Percentiles rank a stretch among this genome's conserved stretches.
Evolutionary conservation across 2,888 invertebrate genomes (phyloP).

Genomic region (Portevinia maculata): DNA sequence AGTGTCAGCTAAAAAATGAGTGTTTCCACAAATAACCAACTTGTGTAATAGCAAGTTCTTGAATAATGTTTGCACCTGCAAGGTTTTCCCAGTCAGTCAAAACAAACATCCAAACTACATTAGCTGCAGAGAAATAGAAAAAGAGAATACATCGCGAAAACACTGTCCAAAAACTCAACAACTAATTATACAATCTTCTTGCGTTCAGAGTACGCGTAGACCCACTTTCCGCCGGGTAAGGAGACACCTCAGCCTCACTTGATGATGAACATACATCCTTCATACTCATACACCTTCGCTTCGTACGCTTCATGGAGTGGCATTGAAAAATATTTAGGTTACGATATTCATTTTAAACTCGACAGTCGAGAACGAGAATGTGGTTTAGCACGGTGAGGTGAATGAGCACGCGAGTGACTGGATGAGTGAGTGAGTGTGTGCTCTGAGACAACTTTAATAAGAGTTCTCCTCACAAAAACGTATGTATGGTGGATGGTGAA

Average conservation of each 20-base stretch:
- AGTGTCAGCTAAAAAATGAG: no score
- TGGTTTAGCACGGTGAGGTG: neutral
- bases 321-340: slow-evolving; percentile 74
- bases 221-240: no score
- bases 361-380: slow-evolving; percentile 17
- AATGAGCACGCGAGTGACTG: slow-evolving; percentile 19
- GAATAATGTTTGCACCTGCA: no score
- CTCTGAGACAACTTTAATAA: slow-evolving; percentile 57
- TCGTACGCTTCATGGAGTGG: slow-evolving; percentile 43
- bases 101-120: no score
- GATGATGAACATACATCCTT: slow-evolving; percentile 28
- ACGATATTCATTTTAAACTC: slow-evolving; percentile 66
- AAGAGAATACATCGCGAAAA: no score
- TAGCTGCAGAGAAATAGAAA: no score
- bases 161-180: no score
- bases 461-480: slow-evolving; percentile 17
- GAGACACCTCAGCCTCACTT: slow-evolving; percentile 8
- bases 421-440: slow-evolving; percentile 6
- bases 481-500: neutral
- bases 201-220: no score
- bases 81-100: no score
- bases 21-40: no score
- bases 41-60: no score
- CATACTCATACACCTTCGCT: slow-evolving; percentile 22
- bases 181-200: no score